Evolutionary conservation across 2,797 vertebrate genomes (phyloP), one percentile per base, ranked within the genome.

Genomic region (Knipowitschia caucasica): DNA sequence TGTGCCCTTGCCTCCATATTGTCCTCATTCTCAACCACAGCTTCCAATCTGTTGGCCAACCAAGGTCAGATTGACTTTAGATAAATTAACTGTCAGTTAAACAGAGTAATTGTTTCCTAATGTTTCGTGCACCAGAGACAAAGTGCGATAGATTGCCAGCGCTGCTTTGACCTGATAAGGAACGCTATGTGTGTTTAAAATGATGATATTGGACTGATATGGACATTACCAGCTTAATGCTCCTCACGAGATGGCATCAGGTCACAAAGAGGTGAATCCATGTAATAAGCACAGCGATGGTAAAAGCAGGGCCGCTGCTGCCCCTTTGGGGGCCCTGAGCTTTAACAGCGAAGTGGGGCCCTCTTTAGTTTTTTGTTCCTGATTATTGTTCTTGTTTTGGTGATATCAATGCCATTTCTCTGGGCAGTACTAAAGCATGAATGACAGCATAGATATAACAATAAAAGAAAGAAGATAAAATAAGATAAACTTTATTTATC

Each of bases 61-160:
- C 86, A 90, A 89, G 85, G 89, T 87, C 83, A 89, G 88, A 89
- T 89, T 90, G 88, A 89, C 89, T 89, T 89, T 89, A 87, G 85
- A 86, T 88, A 86, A 90, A 91, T 91, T 88, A 90, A 86, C 85
- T 89, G 86, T 90, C 90, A 89, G 89, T 91, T 90, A 88, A 75
- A 25, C 64, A 56, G 56, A 73, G 80, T 89, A 89, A 91, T 91
- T 88, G 87, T 89, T 88, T 87, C 66, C 79, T 87, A 86, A 87
- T 86, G 86, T 71, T 75, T 56, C 71, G 64, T 61, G 63, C 81
- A 76, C 85, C 50, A 8, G 70, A 69, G 85, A 87, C 74, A 74
- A 77, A 75, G 74, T 82, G 78, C 81, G 78, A 69, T 81, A 80
- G 75, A 1, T 80, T 87, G 88, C 85, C 86, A 86, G 86, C 70